phyloP scores from a whole-genome alignment of 2,888 invertebrate genomes.

The Eupithecia pulchellata region DNA sequence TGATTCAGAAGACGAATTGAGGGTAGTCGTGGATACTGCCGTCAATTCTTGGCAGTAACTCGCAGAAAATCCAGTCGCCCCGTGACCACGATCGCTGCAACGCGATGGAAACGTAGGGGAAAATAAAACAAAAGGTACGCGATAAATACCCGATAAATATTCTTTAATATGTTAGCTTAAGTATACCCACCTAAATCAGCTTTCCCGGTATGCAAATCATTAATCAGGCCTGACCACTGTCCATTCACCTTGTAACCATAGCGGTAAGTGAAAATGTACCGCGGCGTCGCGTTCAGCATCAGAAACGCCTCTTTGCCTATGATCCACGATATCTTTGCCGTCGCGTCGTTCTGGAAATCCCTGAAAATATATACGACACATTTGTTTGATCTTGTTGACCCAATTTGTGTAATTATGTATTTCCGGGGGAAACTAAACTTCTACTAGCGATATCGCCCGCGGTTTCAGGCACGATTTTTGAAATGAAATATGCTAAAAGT shows the following conservation, averaged over 20 bases:
- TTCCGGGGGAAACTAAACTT: background rate
- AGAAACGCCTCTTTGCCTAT: conserved; percentile 59
- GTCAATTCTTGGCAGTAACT: no score
- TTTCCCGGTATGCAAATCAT: conserved; percentile 59
- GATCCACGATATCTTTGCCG: conserved; percentile 66
- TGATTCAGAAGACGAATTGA: no score
- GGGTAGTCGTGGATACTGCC: no score
- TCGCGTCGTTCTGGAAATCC: conserved; percentile 62
- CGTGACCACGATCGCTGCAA: no score
- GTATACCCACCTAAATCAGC: conserved; percentile 67
- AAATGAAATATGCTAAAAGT: no score
- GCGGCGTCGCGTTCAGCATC: conserved; percentile 72
- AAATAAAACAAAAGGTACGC: no score
- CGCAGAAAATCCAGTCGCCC: no score
- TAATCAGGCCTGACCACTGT: conserved; percentile 70
- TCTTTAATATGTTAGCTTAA: no score
- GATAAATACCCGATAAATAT: no score
- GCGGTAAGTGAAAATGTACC: conserved; percentile 63
- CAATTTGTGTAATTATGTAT: background rate
- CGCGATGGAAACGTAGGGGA: no score
- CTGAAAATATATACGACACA: conserved; percentile 45
- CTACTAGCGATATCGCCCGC: no score
- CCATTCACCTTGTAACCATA: conserved; percentile 70
- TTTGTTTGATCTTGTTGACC: background rate
- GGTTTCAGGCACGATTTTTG: no score